Conservation (phyloP, 2,888 invertebrate species). For the Periphyllus acericola region DNA sequence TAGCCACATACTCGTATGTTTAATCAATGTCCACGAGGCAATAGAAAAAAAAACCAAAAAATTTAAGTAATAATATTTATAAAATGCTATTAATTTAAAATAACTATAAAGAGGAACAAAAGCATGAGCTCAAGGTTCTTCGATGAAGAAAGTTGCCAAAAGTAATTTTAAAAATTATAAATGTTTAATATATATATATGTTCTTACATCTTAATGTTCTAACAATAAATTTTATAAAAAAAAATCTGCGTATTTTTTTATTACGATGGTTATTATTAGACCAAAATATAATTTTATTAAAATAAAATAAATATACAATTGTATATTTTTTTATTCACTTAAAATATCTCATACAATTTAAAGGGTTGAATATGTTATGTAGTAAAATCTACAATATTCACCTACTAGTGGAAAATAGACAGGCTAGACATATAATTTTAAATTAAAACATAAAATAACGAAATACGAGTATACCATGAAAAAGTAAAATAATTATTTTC, state of each 20-base stretch:
- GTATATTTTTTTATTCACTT: not conserved
- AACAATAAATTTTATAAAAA: not conserved
- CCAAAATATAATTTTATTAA: not conserved
- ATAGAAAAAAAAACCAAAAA: not conserved
- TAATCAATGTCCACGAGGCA: not conserved
- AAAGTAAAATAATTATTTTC: not conserved
- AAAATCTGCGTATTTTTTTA: not conserved
- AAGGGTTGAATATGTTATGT: not conserved
- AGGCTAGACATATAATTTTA: not conserved
- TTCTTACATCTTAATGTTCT: not conserved
- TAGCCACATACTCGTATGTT: too few species aligned
- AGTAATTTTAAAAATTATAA: not conserved
- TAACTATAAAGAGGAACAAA: not conserved
- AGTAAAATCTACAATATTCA: not conserved
- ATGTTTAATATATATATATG: not conserved
- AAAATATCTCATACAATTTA: not conserved
- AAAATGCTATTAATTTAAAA: not conserved
- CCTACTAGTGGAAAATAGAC: not conserved
- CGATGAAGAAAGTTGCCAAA: conserved; percentile 28
- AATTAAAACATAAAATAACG: not conserved
- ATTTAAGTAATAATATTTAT: not conserved
- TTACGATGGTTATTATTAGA: too few species aligned
- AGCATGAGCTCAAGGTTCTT: not conserved
- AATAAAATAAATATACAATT: not conserved
- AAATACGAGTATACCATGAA: not conserved